Evolutionary conservation across 2,888 invertebrate species (phyloP).

Genomic region (Antheraea assamensis): DNA sequence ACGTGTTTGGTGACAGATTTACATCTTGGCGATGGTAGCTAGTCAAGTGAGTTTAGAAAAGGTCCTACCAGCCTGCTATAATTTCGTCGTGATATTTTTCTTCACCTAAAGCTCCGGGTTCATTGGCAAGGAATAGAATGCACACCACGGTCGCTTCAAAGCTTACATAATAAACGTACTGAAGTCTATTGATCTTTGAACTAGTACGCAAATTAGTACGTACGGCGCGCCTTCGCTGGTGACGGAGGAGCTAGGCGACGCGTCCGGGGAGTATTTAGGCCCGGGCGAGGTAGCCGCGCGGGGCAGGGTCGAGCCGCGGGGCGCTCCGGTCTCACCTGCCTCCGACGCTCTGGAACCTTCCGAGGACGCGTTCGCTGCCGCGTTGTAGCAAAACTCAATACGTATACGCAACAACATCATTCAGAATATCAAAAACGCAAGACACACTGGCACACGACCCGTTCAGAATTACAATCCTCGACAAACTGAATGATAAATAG

Average conservation of each 20-base stretch:
- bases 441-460: not conserved
- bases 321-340: slow-evolving; percentile 76
- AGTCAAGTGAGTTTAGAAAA: not conserved
- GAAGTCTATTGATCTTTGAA: not conserved
- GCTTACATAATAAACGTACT: too few relatives aligned
- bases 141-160: not conserved
- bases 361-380: slow-evolving; percentile 79
- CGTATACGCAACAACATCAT: slow-evolving; percentile 35
- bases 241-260: slow-evolving; percentile 93
- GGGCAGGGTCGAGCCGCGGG: slow-evolving; percentile 69
- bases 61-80: not conserved
- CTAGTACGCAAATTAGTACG: slow-evolving; percentile 39
- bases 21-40: not conserved
- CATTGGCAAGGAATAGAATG: not conserved
- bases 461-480: too few relatives aligned
- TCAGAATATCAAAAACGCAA: not conserved
- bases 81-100: not conserved
- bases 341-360: slow-evolving; percentile 77
- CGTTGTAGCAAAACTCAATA: slow-evolving; percentile 77
- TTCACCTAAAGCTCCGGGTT: not conserved
- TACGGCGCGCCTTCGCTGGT: slow-evolving; percentile 91
- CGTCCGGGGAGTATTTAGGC: slow-evolving; percentile 89
- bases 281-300: slow-evolving; percentile 71
- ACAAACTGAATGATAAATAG: too few relatives aligned
- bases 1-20: not conserved